Evolutionary conservation across 2,888 invertebrate species (phyloP).

Genomic region (Eupelmus urozonus): DNA sequence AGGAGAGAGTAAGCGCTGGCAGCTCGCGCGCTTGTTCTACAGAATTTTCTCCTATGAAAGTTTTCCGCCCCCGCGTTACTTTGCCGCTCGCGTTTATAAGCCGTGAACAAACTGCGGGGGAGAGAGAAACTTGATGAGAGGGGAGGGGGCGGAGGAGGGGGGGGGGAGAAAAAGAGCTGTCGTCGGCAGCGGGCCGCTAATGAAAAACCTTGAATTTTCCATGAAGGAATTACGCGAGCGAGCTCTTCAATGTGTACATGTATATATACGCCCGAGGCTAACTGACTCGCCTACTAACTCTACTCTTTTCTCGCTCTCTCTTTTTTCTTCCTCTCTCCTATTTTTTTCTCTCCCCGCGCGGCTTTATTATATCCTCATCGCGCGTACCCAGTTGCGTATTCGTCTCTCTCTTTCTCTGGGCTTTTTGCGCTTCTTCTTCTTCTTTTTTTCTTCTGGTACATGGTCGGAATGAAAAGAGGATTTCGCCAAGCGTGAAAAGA

Average conservation of each 20-base stretch:
- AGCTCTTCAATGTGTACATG: constrained; percentile 43
- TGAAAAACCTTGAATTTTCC: constrained; percentile 77
- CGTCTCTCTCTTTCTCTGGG: background rate
- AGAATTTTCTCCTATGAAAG: constrained; percentile 69
- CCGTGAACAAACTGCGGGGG: constrained; percentile 57
- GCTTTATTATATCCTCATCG: constrained; percentile 32
- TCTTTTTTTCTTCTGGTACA: background rate
- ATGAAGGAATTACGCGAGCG: constrained; percentile 74
- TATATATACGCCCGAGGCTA: constrained; percentile 26
- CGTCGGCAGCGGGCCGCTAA: constrained; percentile 67
- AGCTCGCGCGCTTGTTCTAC: constrained; percentile 67
- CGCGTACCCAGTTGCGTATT: background rate
- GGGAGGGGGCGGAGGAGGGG: constrained; percentile 57
- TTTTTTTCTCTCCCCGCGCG: constrained; percentile 2
- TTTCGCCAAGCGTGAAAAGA: constrained; percentile 22
- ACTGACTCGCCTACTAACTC: background rate
- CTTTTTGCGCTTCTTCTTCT: background rate
- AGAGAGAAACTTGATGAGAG: constrained; percentile 48
- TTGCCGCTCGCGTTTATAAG: constrained; percentile 58
- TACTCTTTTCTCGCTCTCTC: constrained; percentile 9
- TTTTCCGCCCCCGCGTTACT: constrained; percentile 59
- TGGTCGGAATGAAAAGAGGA: constrained; percentile 18
- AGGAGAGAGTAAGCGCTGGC: constrained; percentile 44
- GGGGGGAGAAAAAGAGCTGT: constrained; percentile 53
- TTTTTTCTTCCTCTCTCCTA: background rate